Evolutionary conservation across 1,140 invertebrate species (phyloP).

Genomic region (Elymnias hypermnestra): DNA sequence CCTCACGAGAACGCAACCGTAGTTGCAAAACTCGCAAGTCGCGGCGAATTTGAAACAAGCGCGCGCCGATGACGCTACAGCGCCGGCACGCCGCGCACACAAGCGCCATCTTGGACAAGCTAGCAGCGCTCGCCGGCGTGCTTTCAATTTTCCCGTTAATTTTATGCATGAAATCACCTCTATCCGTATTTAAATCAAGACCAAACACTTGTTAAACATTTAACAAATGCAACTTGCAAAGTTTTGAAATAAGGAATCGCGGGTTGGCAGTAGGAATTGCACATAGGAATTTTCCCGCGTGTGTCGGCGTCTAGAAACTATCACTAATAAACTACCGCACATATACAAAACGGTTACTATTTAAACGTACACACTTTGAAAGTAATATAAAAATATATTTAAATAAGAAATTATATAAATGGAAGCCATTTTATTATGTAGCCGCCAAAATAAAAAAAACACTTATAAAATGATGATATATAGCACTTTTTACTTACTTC

Average conservation of each 20-base stretch:
- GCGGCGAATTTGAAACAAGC: constrained; percentile 65
- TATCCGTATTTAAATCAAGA: not conserved
- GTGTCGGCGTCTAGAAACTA: constrained; percentile 43
- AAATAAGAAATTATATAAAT: constrained; percentile 14
- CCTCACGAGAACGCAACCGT: constrained; percentile 53
- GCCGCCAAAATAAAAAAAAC: constrained; percentile 50
- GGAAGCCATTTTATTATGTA: constrained; percentile 76
- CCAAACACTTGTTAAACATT: not conserved
- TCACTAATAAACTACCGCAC: constrained; percentile 32
- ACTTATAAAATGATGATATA: constrained; percentile 7
- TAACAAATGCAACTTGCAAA: not conserved
- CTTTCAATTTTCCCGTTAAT: constrained; percentile 52
- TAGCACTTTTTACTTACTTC: constrained; percentile 58
- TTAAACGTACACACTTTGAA: no score
- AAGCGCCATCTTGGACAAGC: constrained; percentile 63
- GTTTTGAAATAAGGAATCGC: not conserved
- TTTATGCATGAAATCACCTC: constrained; percentile 22
- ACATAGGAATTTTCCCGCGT: constrained; percentile 58
- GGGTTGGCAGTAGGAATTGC: not conserved
- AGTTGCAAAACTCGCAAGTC: constrained; percentile 62
- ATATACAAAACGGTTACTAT: constrained; percentile 11
- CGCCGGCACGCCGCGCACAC: constrained; percentile 69
- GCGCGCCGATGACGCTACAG: constrained; percentile 60
- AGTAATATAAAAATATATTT: no score
- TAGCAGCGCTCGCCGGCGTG: constrained; percentile 53